Conservation (phyloP, 2,888 invertebrate species). For the Athalia cordata region DNA sequence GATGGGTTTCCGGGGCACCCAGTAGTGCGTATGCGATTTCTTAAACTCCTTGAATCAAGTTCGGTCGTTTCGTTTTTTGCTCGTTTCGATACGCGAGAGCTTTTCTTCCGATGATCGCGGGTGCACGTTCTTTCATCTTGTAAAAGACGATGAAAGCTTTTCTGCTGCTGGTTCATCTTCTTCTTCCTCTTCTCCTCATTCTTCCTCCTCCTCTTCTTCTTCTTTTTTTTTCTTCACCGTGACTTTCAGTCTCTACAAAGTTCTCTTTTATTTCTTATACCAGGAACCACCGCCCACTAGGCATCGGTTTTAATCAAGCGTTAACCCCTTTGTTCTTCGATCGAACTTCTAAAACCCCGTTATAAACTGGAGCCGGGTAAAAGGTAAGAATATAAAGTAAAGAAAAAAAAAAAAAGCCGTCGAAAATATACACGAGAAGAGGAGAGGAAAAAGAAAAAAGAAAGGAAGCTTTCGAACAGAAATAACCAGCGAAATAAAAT, state of each 20-base stretch:
- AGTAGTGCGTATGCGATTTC: neutral
- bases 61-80: neutral
- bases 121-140: slow-evolving; percentile 23
- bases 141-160: slow-evolving; percentile 27
- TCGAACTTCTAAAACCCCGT: neutral
- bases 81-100: neutral
- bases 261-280: slow-evolving; percentile 11
- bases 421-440: neutral
- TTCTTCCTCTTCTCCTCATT: no score
- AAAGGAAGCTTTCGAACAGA: neutral
- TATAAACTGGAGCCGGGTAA: neutral
- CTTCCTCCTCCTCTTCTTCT: no score
- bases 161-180: no score
- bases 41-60: neutral
- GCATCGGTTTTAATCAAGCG: slow-evolving; percentile 36
- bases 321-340: slow-evolving; percentile 9
- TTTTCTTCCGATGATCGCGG: slow-evolving; percentile 19
- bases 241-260: neutral
- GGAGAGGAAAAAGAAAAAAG: neutral
- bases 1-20: neutral
- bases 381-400: neutral
- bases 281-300: neutral
- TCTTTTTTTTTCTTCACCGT: neutral
- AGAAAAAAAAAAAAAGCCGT: neutral
- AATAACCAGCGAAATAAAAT: neutral